Evolutionary conservation across 2,888 invertebrate species (phyloP).

Genomic region (Pollenia labialis): DNA sequence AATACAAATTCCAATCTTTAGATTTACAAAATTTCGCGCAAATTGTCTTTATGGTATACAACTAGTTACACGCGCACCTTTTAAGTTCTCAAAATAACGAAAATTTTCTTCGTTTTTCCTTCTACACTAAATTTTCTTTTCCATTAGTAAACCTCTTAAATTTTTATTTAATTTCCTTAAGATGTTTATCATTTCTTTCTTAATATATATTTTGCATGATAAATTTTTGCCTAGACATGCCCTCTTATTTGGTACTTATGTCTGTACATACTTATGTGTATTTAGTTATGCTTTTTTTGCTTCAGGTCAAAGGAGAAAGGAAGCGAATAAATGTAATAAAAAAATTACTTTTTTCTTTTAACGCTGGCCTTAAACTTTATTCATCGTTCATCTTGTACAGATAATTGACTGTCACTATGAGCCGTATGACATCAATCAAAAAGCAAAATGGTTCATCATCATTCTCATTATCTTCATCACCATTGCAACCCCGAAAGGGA

Average conservation of each 20-base stretch:
- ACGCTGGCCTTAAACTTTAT: conserved; percentile 23
- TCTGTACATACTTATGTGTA: neutral
- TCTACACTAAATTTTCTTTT: no score
- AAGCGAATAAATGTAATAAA: neutral
- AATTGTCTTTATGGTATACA: no score
- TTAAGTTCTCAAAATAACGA: no score
- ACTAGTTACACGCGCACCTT: no score
- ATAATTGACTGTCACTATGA: conserved; percentile 70
- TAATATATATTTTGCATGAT: conserved; percentile 16
- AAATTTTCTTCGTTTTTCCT: no score
- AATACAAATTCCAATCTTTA: no score
- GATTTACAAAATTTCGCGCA: no score
- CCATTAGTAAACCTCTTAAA: neutral
- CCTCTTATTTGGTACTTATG: neutral
- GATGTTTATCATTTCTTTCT: neutral
- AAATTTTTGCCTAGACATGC: conserved; percentile 5
- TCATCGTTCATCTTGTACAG: conserved; percentile 45
- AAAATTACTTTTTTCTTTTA: neutral
- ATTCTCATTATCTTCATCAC: neutral
- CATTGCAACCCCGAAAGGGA: neutral
- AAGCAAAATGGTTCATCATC: conserved; percentile 58
- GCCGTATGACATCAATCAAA: conserved; percentile 70
- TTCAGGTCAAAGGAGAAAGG: conserved; percentile 32
- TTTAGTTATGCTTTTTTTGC: neutral
- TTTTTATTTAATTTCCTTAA: conserved; percentile 1